These are phyloP conservation scores for Dinoponera quadriceps DNA, from an alignment of 1,140 invertebrate species.

Conservation along the genomic window DNA sequence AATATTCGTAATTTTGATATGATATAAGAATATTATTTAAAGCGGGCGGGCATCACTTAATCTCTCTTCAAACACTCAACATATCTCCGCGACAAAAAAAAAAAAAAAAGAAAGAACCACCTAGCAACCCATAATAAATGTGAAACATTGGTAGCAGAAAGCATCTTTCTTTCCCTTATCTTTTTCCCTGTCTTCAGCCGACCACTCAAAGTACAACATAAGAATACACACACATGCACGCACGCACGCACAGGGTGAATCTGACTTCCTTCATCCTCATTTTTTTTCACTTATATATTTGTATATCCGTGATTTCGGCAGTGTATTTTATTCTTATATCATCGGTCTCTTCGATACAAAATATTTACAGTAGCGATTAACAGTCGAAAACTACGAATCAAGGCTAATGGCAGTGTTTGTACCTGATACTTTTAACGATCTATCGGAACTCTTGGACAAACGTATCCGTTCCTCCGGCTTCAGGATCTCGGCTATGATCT, in stretches of 20 bases:
- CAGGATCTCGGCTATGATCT: slow-evolving; percentile 82
- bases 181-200: too few relatives aligned
- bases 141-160: too few relatives aligned
- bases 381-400: slow-evolving; percentile 80
- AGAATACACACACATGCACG: too few relatives aligned
- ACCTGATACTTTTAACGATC: slow-evolving; percentile 81
- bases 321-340: slow-evolving; percentile 78
- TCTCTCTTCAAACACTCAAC: too few relatives aligned
- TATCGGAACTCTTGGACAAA: slow-evolving; percentile 81
- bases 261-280: slow-evolving; percentile 24
- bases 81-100: too few relatives aligned
- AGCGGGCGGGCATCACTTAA: too few relatives aligned
- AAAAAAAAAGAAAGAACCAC: too few relatives aligned
- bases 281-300: background rate
- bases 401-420: slow-evolving; percentile 85
- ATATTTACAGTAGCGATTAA: slow-evolving; percentile 82
- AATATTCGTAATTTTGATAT: too few relatives aligned
- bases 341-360: slow-evolving; percentile 81
- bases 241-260: background rate
- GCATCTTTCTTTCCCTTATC: too few relatives aligned
- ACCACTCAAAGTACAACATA: too few relatives aligned
- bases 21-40: too few relatives aligned
- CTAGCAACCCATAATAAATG: too few relatives aligned
- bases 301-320: slow-evolving; percentile 67
- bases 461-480: slow-evolving; percentile 80